These are phyloP conservation scores for Takifugu bimaculatus DNA, from an alignment of 2,113 vertebrate species.

Conservation along the genomic window DNA sequence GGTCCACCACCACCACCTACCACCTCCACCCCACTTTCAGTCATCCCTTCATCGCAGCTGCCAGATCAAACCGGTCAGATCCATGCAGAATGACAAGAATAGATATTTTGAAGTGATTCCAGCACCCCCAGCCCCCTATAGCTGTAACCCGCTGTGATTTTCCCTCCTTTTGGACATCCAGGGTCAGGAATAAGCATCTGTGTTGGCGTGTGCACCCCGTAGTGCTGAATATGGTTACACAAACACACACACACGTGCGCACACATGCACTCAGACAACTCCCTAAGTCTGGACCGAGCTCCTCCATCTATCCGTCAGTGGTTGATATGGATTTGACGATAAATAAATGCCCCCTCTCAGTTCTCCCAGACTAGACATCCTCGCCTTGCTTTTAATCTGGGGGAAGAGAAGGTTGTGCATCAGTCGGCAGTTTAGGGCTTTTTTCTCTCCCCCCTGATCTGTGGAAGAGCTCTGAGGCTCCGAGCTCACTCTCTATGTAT, in stretches of 20 bases:
- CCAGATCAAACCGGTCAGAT: slow-evolving; percentile 65
- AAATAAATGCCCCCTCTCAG: slow-evolving; percentile 54
- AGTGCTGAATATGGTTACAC: slow-evolving; percentile 47
- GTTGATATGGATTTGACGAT: slow-evolving; percentile 66
- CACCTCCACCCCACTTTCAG: slow-evolving; percentile 2
- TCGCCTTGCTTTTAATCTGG: slow-evolving; percentile 59
- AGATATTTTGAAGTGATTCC: slow-evolving; percentile 60
- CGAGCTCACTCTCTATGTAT: slow-evolving; percentile 60
- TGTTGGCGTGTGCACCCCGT: slow-evolving; percentile 44
- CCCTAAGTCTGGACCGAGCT: slow-evolving; percentile 34
- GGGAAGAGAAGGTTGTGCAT: slow-evolving; percentile 57
- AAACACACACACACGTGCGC: slow-evolving; percentile 16
- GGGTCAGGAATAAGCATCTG: slow-evolving; percentile 53
- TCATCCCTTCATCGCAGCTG: slow-evolving; percentile 42
- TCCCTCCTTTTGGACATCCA: slow-evolving; percentile 45
- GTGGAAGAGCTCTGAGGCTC: slow-evolving; percentile 48
- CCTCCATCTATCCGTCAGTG: slow-evolving; percentile 42
- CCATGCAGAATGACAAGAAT: slow-evolving; percentile 58
- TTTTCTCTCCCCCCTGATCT: slow-evolving; percentile 34
- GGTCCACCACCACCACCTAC: slow-evolving; percentile 17
- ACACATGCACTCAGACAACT: slow-evolving; percentile 11
- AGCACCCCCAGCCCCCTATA: slow-evolving; percentile 24
- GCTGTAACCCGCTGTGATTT: slow-evolving; percentile 44
- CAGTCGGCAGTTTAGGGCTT: slow-evolving; percentile 55
- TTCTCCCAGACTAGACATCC: slow-evolving; percentile 49